These are phyloP conservation scores for Andrena chrysosceles DNA, from an alignment of 2,888 invertebrate species.

Conservation along the genomic window DNA sequence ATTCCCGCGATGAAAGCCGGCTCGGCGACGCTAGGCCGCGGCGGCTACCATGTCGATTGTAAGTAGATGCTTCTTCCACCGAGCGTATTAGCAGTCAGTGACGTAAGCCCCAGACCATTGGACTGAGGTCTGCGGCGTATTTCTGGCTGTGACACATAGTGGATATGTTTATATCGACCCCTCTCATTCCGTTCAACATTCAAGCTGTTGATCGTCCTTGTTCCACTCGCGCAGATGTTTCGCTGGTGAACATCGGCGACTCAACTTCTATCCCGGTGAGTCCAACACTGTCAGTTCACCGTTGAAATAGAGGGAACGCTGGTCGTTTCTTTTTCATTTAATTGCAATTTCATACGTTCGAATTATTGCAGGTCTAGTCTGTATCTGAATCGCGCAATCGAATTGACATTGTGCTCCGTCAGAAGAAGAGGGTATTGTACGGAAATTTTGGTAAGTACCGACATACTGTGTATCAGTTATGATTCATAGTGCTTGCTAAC, in stretches of 20 bases:
- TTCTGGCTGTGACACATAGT: constrained; percentile 72
- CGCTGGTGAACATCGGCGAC: constrained; percentile 46
- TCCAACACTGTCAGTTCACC: constrained; percentile 37
- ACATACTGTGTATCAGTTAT: no score
- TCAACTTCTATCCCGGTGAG: constrained; percentile 45
- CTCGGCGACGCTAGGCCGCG: neutral
- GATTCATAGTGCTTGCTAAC: no score
- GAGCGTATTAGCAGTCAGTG: constrained; percentile 41
- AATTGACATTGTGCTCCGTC: no score
- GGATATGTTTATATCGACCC: constrained; percentile 63
- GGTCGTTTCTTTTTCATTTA: neutral
- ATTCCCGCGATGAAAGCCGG: neutral
- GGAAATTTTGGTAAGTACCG: no score
- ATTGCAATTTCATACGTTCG: neutral
- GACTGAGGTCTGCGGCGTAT: constrained; percentile 65
- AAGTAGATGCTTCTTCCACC: constrained; percentile 20
- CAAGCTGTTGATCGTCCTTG: constrained; percentile 22
- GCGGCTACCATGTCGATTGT: neutral
- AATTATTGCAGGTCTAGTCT: neutral
- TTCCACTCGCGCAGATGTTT: constrained; percentile 27
- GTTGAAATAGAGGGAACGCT: neutral
- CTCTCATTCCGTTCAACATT: constrained; percentile 43
- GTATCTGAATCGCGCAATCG: no score
- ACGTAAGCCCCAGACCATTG: constrained; percentile 56
- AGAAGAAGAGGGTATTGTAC: no score